These are phyloP conservation scores for Telenomus remus DNA, from an alignment of 1,140 invertebrate genomes.

Conservation along the genomic window DNA sequence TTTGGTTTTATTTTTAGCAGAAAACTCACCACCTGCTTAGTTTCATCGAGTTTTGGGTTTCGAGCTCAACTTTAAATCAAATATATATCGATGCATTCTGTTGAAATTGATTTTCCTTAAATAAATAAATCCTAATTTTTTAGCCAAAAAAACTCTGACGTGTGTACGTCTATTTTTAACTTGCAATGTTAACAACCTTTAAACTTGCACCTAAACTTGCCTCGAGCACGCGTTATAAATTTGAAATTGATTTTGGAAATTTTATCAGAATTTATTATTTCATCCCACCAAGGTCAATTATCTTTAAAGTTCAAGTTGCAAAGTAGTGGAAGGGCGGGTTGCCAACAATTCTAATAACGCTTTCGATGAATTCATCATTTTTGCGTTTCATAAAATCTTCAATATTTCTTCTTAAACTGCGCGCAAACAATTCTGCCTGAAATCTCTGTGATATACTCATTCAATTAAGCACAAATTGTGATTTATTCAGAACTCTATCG, in stretches of 20 bases:
- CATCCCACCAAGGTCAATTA: constrained; percentile 39
- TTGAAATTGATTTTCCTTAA: background rate
- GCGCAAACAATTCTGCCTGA: no score
- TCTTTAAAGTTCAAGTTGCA: constrained; percentile 52
- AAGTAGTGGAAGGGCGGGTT: constrained; percentile 22
- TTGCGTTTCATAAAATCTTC: no score
- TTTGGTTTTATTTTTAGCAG: constrained; percentile 21
- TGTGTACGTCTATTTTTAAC: constrained; percentile 14
- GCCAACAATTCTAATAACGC: constrained; percentile 34
- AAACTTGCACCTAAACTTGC: constrained; percentile 1
- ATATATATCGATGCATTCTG: background rate
- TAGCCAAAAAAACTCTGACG: background rate
- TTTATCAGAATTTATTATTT: constrained; percentile 14
- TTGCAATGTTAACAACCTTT: constrained; percentile 31
- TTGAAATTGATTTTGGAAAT: constrained; percentile 10
- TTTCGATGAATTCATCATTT: constrained; percentile 20
- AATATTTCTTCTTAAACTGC: no score
- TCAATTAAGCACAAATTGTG: no score
- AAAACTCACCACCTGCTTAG: background rate
- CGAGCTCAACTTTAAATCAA: background rate
- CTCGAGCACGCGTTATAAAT: no score
- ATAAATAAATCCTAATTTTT: background rate
- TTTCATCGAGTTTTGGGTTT: background rate
- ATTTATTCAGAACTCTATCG: no score
- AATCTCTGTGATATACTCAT: no score